Evolutionary conservation across 1,140 invertebrate genomes (phyloP).

Genomic region (Aradophagus sp.): DNA sequence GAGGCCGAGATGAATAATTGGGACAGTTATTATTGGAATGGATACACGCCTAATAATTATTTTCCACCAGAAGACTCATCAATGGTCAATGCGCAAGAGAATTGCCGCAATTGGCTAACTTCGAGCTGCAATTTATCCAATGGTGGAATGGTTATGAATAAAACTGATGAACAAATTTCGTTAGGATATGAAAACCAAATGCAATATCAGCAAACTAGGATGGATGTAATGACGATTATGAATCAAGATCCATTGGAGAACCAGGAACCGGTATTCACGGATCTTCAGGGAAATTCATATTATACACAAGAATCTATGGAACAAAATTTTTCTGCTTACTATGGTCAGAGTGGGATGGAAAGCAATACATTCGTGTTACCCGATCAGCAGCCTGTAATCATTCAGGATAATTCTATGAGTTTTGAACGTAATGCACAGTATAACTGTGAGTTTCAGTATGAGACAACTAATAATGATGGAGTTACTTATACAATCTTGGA

Average conservation of each 20-base stretch:
- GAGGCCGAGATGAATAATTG: conserved; percentile 59
- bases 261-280: conserved; percentile 17
- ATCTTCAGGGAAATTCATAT: conserved; percentile 30
- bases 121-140: no score
- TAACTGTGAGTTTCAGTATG: conserved; percentile 39
- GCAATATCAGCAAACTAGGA: conserved; percentile 24
- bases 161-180: conserved; percentile 36
- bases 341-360: conserved; percentile 1
- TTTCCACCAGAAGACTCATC: no score
- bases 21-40: conserved; percentile 25
- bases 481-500: conserved; percentile 45
- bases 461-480: conserved; percentile 22
- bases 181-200: conserved; percentile 53
- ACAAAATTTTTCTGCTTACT: conserved; percentile 9
- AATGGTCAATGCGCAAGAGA: conserved; percentile 56
- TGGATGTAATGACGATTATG: conserved; percentile 7
- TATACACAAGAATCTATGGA: conserved; percentile 37
- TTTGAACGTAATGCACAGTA: conserved; percentile 38
- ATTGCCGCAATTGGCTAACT: conserved; percentile 63
- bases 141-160: no score
- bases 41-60: no score
- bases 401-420: conserved; percentile 13
- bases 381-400: conserved; percentile 20
- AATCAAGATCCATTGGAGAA: conserved; percentile 16
- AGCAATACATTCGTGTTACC: conserved; percentile 20